A percentile compares a stretch with the other conserved stretches of the same genome.
phyloP scores from a whole-genome alignment of 2,113 vertebrate species.

The Montifringilla adamsi region DNA sequence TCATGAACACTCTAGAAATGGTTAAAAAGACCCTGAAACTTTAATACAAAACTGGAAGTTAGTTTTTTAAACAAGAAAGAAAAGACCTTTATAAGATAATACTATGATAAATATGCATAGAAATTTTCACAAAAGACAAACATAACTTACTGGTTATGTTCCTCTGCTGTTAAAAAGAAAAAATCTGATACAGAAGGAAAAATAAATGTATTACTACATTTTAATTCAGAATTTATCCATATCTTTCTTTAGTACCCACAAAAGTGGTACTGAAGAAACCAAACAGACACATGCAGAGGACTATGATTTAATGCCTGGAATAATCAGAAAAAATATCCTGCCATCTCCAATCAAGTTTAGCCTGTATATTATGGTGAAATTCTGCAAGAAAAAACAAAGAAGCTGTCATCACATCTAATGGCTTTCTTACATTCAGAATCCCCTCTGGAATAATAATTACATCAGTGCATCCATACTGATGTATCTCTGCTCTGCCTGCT shows the following conservation, averaged over 20 bases:
- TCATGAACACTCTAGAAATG: neutral
- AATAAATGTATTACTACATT: neutral
- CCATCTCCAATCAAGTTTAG: constrained; percentile 43
- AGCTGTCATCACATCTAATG: constrained; percentile 49
- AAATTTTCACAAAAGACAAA: neutral
- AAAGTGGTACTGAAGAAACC: neutral
- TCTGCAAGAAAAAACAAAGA: constrained; percentile 42
- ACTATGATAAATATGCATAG: neutral
- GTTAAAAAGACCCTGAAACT: neutral
- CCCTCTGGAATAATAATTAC: constrained; percentile 50
- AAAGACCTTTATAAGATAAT: neutral
- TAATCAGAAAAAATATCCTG: constrained; percentile 40
- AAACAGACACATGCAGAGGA: neutral
- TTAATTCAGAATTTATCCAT: neutral
- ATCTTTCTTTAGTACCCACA: neutral
- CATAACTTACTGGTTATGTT: neutral
- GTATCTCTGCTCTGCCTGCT: constrained; percentile 4
- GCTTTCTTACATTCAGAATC: constrained; percentile 29
- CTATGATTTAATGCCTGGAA: neutral
- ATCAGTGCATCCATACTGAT: neutral
- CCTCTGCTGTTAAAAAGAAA: neutral
- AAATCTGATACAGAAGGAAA: neutral
- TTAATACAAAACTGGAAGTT: neutral
- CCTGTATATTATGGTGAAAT: constrained; percentile 17
- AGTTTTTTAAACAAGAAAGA: neutral